A percentile compares a stretch with the other conserved stretches of the same genome.
phyloP scores from a whole-genome alignment of 2,797 vertebrate species.

The Mormyrops attenuatus region DNA sequence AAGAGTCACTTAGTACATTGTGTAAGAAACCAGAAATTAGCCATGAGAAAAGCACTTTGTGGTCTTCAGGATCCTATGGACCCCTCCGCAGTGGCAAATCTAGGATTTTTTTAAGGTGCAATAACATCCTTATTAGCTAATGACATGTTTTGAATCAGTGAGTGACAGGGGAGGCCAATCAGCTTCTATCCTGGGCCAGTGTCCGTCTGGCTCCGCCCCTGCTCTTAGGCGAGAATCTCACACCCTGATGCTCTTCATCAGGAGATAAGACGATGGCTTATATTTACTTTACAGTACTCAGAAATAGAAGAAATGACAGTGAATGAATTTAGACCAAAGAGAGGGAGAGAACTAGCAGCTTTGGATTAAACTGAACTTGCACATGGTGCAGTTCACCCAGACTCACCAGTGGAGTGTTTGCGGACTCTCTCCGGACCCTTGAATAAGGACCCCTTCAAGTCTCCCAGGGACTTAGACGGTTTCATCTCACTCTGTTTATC shows the following conservation, averaged over 20 bases:
- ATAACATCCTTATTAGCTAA: neutral
- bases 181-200: neutral
- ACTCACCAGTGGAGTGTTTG: slow-evolving; percentile 82
- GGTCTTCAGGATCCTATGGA: neutral
- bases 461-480: slow-evolving; percentile 83
- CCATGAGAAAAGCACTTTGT: neutral
- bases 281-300: neutral
- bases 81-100: neutral
- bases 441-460: slow-evolving; percentile 80
- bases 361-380: neutral
- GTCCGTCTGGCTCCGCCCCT: neutral
- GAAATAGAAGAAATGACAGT: neutral
- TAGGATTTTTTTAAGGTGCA: neutral
- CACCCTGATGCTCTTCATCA: neutral
- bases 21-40: neutral
- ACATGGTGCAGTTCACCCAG: neutral
- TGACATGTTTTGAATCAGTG: neutral
- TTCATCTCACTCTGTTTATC: slow-evolving; percentile 86
- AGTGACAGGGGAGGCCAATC: neutral
- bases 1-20: neutral
- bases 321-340: neutral
- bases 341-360: neutral
- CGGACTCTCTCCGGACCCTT: slow-evolving; percentile 78
- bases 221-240: neutral
- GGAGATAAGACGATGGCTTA: neutral